Base-by-base conservation (phyloP, 2,797 vertebrate genomes). In the Anguilla obscura region DNA sequence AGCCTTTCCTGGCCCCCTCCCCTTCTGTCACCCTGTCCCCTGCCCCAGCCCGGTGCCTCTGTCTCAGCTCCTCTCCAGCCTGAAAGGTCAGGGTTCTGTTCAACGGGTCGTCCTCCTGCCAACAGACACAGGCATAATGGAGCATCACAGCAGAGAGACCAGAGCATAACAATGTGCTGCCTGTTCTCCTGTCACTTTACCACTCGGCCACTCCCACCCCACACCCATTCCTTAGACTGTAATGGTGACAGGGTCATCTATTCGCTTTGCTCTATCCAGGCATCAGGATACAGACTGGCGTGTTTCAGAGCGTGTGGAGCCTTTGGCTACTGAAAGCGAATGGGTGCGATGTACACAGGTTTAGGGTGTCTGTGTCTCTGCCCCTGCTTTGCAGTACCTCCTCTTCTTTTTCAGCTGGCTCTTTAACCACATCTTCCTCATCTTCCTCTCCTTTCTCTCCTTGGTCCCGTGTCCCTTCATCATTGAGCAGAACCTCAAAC, bases 401-500 rank as follows among this genome's bases (percentile, higher is more conserved):
- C 12, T 86, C 76, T 16, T 84, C 21, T 36, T n/a, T 54, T 40
- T 86, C 74, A 8, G 36, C 83, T 36, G 66, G 52, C 40, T 76
- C 33, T 30, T 21, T 0, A 92, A 95, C 95, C 95, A 95, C 90
- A 91, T 91, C 88, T 30, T 85, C 90, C 89, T 91, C 90, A 85
- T 89, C 1, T 33, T 14, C 66, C 18, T 27, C 86, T 71, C 52
- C 24, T 66, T 87, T 4, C 87, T 91, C 91, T 94, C 93, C 88
- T 3, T 92, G 88, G 12, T 87, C 90, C 86, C 91, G 91, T 45
- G 50, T 30, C 36, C 9, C 87, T 18, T 92, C 90, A 36, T 96
- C 91, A 50, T 96, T 93, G 74, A 98, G 93, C 87, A 93, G 93
- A 90, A 99, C 97, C 94, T 99, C 97, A 95, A 99, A 99, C 93